A percentile compares a stretch with the other conserved stretches of the same genome.
Conservation (phyloP, 2,888 invertebrate species). For the Metalampra italica region DNA sequence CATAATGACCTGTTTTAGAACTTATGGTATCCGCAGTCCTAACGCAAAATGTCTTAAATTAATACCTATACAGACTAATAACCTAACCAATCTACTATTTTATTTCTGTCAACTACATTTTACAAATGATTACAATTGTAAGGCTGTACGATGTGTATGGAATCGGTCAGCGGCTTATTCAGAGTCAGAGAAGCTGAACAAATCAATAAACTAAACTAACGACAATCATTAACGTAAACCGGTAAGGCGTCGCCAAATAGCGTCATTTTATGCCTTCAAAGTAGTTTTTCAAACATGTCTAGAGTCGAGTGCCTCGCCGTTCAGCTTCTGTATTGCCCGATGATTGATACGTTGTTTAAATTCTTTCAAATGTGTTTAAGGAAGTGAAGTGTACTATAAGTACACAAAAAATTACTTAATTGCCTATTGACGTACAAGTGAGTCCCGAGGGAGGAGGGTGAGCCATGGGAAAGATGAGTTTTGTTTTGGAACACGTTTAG, state of each 20-base stretch:
- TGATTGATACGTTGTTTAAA: slow-evolving; percentile 46
- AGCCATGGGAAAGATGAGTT: slow-evolving; percentile 6
- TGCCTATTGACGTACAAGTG: slow-evolving; percentile 7
- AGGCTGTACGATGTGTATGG: too few species aligned
- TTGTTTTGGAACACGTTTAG: slow-evolving; percentile 1
- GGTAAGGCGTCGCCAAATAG: background rate
- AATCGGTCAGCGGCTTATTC: too few species aligned
- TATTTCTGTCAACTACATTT: too few species aligned
- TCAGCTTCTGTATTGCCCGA: slow-evolving; percentile 21
- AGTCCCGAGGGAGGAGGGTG: slow-evolving; percentile 24
- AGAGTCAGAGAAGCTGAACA: too few species aligned
- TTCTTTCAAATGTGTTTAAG: slow-evolving; percentile 22
- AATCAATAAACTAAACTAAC: background rate
- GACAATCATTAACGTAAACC: too few species aligned
- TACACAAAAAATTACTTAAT: too few species aligned
- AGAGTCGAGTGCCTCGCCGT: slow-evolving; percentile 12
- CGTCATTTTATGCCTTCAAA: slow-evolving; percentile 6
- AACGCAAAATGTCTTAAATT: too few species aligned
- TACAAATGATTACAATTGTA: too few species aligned
- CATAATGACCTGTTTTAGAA: too few species aligned
- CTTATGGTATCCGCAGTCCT: too few species aligned
- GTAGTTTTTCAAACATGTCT: slow-evolving; percentile 3
- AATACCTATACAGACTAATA: too few species aligned
- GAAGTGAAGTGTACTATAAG: slow-evolving; percentile 32
- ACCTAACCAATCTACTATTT: too few species aligned